Evolutionary conservation across 2,888 invertebrate genomes (phyloP).

Genomic region (Anoplius nigerrimus): DNA sequence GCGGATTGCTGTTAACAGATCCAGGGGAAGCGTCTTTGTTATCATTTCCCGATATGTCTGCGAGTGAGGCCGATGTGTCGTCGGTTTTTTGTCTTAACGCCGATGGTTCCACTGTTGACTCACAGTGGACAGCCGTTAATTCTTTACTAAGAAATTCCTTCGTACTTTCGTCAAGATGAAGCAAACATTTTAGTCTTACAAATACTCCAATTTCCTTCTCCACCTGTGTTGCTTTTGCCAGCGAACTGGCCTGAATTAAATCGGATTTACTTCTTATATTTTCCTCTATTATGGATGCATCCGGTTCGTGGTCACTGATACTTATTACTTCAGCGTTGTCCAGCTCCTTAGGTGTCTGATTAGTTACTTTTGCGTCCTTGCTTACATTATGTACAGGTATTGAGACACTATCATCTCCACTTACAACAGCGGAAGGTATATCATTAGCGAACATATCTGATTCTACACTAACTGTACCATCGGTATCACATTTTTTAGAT

Average conservation of each 20-base stretch:
- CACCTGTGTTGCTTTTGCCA: conserved; percentile 49
- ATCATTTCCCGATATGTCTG: conserved; percentile 69
- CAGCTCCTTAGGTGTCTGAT: conserved; percentile 28
- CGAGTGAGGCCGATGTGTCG: conserved; percentile 62
- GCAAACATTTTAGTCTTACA: conserved; percentile 63
- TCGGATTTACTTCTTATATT: conserved; percentile 50
- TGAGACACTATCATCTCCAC: background rate
- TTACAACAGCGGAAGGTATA: conserved; percentile 28
- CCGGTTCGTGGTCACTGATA: conserved; percentile 66
- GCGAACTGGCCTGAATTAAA: conserved; percentile 39
- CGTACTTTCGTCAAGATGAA: conserved; percentile 65
- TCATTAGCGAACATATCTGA: conserved; percentile 51
- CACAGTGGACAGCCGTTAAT: conserved; percentile 60
- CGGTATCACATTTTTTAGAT: conserved; percentile 45
- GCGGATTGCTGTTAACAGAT: conserved; percentile 65
- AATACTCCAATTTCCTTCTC: conserved; percentile 64
- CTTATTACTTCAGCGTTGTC: conserved; percentile 56
- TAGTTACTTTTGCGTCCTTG: conserved; percentile 31
- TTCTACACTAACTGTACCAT: conserved; percentile 45
- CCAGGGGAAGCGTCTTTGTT: conserved; percentile 68
- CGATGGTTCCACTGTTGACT: conserved; percentile 43
- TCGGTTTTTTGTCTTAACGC: conserved; percentile 47
- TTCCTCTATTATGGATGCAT: conserved; percentile 56
- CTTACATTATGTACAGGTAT: conserved; percentile 15
- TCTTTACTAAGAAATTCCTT: conserved; percentile 65